These are phyloP conservation scores for Xiphias gladius DNA, from an alignment of 2,113 vertebrate species.

Conservation along the genomic window DNA sequence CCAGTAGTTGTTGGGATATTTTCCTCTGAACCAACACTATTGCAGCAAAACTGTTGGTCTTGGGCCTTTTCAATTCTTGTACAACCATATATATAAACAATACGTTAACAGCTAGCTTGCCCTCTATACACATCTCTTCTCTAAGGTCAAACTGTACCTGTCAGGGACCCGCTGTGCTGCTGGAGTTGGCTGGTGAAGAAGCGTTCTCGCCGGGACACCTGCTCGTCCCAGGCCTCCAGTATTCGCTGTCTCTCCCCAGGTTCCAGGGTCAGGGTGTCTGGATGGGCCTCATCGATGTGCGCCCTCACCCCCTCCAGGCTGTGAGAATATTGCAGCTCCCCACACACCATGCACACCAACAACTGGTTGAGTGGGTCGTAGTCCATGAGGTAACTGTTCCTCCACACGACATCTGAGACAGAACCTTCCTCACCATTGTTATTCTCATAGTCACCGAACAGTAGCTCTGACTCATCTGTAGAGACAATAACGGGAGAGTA, in stretches of 20 bases:
- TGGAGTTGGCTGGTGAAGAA: constrained; percentile 83
- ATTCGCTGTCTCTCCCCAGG: constrained; percentile 82
- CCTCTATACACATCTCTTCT: not conserved
- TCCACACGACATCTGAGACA: constrained; percentile 75
- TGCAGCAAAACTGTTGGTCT: no score
- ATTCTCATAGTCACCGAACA: constrained; percentile 50
- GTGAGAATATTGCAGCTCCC: constrained; percentile 85
- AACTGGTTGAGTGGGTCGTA: constrained; percentile 86
- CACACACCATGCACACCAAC: constrained; percentile 91
- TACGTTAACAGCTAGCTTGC: not conserved
- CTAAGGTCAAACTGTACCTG: constrained; percentile 57
- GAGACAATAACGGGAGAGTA: not conserved
- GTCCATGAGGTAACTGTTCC: constrained; percentile 88
- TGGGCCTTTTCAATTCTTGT: no score
- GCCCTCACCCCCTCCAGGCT: constrained; percentile 80
- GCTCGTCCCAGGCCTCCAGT: constrained; percentile 89
- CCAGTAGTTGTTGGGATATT: no score
- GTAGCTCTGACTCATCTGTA: constrained; percentile 64
- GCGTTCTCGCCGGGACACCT: constrained; percentile 84
- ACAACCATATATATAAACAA: not conserved
- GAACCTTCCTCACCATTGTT: constrained; percentile 44
- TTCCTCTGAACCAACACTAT: no score
- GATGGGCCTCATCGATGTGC: constrained; percentile 90
- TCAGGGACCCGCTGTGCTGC: constrained; percentile 66
- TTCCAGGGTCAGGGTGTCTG: constrained; percentile 85